Percentiles rank a stretch among this genome's conserved stretches.
Evolutionary conservation across 2,888 invertebrate genomes (phyloP).

Genomic region (Philonicus albiceps): DNA sequence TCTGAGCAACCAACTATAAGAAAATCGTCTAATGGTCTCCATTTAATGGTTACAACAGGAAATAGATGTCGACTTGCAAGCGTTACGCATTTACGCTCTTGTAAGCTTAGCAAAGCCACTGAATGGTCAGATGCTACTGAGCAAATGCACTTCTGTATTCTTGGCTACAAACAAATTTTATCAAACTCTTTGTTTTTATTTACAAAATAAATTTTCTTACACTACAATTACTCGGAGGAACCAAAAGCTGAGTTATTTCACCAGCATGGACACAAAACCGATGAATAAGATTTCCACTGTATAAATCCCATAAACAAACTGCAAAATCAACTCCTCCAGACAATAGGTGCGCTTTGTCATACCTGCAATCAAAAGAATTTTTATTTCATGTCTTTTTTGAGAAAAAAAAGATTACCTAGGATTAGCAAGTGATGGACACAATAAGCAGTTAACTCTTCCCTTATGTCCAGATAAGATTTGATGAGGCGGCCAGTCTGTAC

Average conservation of each 20-base stretch:
- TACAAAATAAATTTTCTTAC: conserved; percentile 65
- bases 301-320: conserved; percentile 93
- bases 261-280: conserved; percentile 98
- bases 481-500: conserved; percentile 86
- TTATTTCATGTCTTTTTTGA: neutral
- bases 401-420: conserved; percentile 1
- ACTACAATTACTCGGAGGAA: conserved; percentile 91
- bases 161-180: conserved; percentile 69
- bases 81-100: conserved; percentile 92
- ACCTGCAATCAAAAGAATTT: conserved; percentile 62
- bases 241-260: conserved; percentile 91
- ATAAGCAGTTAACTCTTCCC: conserved; percentile 90
- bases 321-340: conserved; percentile 99
- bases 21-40: conserved; percentile 97
- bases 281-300: conserved; percentile 86
- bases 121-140: conserved; percentile 98
- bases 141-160: conserved; percentile 93
- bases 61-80: conserved; percentile 88
- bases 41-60: conserved; percentile 94
- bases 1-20: conserved; percentile 97
- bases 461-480: conserved; percentile 89
- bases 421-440: conserved; percentile 94
- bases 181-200: neutral
- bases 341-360: conserved; percentile 86
- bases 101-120: conserved; percentile 87